Conservation (phyloP, 2,888 invertebrate genomes). For the Ophion obscuratus region DNA sequence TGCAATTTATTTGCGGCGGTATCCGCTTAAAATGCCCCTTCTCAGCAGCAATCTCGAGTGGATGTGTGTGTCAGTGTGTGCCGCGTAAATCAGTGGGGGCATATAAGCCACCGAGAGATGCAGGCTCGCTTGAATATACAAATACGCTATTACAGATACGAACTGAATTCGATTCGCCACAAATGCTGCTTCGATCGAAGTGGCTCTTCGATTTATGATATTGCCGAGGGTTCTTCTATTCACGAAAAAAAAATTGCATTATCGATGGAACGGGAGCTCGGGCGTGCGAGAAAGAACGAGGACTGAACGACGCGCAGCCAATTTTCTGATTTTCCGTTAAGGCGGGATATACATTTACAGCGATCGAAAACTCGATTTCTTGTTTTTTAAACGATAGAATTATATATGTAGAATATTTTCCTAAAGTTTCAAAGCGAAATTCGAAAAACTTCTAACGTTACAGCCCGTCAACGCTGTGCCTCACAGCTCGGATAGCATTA, state of each 20-base stretch:
- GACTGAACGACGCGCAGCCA: slow-evolving; percentile 19
- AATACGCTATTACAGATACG: slow-evolving; percentile 2
- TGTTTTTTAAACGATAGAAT: too few species aligned
- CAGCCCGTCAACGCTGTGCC: too few species aligned
- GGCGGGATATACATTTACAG: too few species aligned
- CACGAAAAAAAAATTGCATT: slow-evolving; percentile 43
- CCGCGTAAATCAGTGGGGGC: slow-evolving; percentile 30
- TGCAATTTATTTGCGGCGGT: slow-evolving; percentile 70
- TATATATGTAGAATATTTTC: too few species aligned
- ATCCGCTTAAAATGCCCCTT: slow-evolving; percentile 49
- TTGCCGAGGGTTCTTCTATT: slow-evolving; percentile 39
- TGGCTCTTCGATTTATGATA: slow-evolving; percentile 70
- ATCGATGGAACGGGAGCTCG: slow-evolving; percentile 58
- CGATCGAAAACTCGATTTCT: too few species aligned
- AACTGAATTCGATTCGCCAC: slow-evolving; percentile 54
- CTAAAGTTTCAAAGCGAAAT: too few species aligned
- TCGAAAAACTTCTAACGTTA: too few species aligned
- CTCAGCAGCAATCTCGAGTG: slow-evolving; percentile 14
- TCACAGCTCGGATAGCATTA: too few species aligned
- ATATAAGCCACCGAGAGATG: neutral
- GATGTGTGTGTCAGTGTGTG: slow-evolving; percentile 15
- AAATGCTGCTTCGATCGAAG: slow-evolving; percentile 50
- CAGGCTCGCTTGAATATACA: neutral
- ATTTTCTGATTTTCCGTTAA: slow-evolving; percentile 55
- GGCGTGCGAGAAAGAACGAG: slow-evolving; percentile 3